phyloP scores from a whole-genome alignment of 2,113 vertebrate species.

The Castor canadensis region DNA sequence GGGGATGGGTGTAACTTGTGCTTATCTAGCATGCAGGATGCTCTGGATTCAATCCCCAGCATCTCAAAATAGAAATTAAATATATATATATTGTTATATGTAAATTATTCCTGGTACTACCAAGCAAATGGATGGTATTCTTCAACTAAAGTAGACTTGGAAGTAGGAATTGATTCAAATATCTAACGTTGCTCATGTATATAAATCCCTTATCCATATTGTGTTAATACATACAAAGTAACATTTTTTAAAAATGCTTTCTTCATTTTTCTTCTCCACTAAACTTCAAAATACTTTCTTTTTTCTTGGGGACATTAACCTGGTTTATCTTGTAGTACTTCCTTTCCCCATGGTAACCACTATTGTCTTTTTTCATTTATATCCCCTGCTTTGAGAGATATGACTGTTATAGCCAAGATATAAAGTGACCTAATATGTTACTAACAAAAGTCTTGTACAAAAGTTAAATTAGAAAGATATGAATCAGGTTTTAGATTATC shows the following conservation, averaged over 20 bases:
- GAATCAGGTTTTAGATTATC: background rate
- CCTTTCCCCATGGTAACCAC: background rate
- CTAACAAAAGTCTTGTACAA: background rate
- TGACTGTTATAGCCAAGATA: background rate
- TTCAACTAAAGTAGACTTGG: background rate
- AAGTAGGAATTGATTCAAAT: background rate
- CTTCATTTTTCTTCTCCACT: background rate
- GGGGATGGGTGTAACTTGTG: background rate
- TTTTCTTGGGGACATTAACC: background rate
- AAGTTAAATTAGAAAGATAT: background rate
- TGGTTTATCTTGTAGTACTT: background rate
- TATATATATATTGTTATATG: too few relatives aligned
- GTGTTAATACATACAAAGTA: background rate
- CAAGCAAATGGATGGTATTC: background rate
- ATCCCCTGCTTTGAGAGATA: background rate
- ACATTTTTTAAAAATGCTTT: background rate
- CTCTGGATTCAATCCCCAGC: background rate
- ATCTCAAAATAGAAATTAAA: too few relatives aligned
- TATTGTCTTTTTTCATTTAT: background rate
- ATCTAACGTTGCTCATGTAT: background rate
- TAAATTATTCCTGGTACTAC: background rate
- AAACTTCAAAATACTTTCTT: background rate
- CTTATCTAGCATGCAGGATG: background rate
- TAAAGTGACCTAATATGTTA: background rate
- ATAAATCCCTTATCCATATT: background rate